Conservation (phyloP, 2,113 vertebrate genomes). For the Mobula hypostoma region DNA sequence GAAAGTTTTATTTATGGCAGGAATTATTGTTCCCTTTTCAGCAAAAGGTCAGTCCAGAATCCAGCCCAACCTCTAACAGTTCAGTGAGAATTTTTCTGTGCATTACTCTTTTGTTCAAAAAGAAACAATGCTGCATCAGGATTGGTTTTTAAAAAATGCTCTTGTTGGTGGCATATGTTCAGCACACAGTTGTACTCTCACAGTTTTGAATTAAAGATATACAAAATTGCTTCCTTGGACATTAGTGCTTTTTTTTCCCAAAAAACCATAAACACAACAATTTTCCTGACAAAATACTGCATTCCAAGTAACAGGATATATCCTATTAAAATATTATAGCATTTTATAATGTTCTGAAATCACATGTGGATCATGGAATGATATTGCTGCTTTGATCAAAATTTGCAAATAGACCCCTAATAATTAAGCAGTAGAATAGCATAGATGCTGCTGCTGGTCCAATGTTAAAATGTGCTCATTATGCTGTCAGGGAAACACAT, state of each 20-base stretch:
- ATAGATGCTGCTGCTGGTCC: neutral
- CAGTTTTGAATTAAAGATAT: neutral
- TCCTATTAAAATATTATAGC: slow-evolving; percentile 8
- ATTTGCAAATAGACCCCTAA: neutral
- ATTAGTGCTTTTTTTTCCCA: neutral
- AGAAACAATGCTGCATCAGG: neutral
- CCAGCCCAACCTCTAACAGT: neutral
- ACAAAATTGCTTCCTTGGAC: neutral
- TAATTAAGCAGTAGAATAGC: neutral
- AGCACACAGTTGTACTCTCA: neutral
- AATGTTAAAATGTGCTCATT: neutral
- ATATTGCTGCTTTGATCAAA: neutral
- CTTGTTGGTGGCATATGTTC: neutral
- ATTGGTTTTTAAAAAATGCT: neutral
- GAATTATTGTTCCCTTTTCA: neutral
- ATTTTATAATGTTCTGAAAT: neutral
- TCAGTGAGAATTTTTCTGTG: neutral
- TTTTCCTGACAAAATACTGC: neutral
- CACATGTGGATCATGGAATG: neutral
- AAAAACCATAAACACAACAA: neutral
- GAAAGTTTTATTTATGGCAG: neutral
- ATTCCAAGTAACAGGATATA: slow-evolving; percentile 20
- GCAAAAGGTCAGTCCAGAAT: neutral
- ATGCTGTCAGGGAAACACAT: neutral
- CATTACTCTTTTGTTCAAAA: neutral